Conservation (phyloP, 2,797 vertebrate genomes). For the Labeo calbasu region DNA sequence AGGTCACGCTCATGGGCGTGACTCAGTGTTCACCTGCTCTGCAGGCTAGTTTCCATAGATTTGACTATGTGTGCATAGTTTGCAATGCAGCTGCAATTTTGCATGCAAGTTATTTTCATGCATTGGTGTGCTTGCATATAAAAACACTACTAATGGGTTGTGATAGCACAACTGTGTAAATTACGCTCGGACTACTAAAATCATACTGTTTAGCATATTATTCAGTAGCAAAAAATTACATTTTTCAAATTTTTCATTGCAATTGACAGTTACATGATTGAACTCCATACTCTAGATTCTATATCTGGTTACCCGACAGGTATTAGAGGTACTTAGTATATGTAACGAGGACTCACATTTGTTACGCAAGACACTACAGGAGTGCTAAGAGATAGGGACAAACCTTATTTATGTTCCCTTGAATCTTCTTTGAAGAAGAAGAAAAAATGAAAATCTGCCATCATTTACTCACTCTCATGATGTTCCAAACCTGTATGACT, state of each 20-base stretch:
- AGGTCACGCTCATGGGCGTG: constrained; percentile 54
- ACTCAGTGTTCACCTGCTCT: constrained; percentile 46
- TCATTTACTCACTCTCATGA: neutral
- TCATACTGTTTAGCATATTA: neutral
- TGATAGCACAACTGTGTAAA: neutral
- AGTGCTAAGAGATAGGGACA: constrained; percentile 13
- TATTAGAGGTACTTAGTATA: constrained; percentile 44
- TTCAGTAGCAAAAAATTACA: neutral
- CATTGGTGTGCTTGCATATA: constrained; percentile 21
- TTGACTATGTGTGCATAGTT: constrained; percentile 45
- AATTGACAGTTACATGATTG: neutral
- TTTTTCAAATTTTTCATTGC: neutral
- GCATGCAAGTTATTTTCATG: constrained; percentile 47
- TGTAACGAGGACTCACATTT: constrained; percentile 41
- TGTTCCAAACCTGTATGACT: neutral
- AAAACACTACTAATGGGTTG: neutral
- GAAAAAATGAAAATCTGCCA: neutral
- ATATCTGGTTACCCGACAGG: constrained; percentile 36
- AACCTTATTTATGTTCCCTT: constrained; percentile 7
- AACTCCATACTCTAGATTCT: constrained; percentile 19
- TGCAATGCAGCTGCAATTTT: constrained; percentile 51
- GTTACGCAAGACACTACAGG: constrained; percentile 34
- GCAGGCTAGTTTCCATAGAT: constrained; percentile 48
- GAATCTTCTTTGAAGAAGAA: neutral
- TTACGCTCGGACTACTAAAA: constrained; percentile 8